A percentile compares a stretch with the other conserved stretches of the same genome.
phyloP scores from a whole-genome alignment of 2,888 invertebrate genomes.

The Exocentrus adspersus region DNA sequence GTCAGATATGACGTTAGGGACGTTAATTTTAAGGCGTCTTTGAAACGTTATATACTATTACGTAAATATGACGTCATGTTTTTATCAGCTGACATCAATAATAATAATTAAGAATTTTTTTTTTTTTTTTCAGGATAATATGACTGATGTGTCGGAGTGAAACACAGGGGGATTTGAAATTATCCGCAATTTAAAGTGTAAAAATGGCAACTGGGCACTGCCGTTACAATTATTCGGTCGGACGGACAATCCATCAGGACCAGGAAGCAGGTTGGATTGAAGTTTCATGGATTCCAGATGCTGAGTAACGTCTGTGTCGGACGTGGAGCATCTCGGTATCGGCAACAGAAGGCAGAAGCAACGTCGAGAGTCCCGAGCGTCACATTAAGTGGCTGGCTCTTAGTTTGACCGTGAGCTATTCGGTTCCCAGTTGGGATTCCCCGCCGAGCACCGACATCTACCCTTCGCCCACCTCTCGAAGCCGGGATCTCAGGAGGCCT shows the following conservation, averaged over 20 bases:
- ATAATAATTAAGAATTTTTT: too few species aligned
- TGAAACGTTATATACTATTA: too few species aligned
- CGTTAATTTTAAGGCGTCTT: too few species aligned
- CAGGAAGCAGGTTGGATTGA: constrained; percentile 38
- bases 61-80: too few species aligned
- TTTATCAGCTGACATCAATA: too few species aligned
- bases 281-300: constrained; percentile 33
- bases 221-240: constrained; percentile 27
- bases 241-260: constrained; percentile 35
- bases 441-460: constrained; percentile 37
- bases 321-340: constrained; percentile 36
- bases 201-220: constrained; percentile 5
- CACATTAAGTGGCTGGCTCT: constrained; percentile 65
- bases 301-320: constrained; percentile 39
- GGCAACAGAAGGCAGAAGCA: constrained; percentile 39
- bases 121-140: too few species aligned
- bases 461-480: constrained; percentile 48
- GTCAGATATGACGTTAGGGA: too few species aligned
- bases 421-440: constrained; percentile 59
- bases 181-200: neutral
- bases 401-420: constrained; percentile 65
- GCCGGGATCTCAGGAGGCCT: constrained; percentile 59
- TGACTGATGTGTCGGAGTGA: too few species aligned
- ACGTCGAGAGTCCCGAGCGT: constrained; percentile 59
- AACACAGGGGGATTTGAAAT: too few species aligned